Evolutionary conservation across 2,888 invertebrate genomes (phyloP).

Genomic region (Apeira syringaria): DNA sequence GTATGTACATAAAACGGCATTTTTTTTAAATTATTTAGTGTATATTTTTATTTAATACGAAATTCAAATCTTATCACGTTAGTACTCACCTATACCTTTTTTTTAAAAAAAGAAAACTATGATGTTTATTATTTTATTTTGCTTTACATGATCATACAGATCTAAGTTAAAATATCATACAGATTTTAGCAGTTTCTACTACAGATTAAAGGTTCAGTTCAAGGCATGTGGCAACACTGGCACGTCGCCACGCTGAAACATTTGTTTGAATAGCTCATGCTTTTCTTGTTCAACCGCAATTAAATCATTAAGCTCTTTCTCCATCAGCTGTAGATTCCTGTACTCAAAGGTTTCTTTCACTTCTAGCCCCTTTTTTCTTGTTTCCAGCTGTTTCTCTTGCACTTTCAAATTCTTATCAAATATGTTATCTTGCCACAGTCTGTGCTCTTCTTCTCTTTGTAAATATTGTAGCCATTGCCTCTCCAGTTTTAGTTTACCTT

Average conservation of each 20-base stretch:
- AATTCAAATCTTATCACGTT: too few relatives aligned
- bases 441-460: slow-evolving; percentile 46
- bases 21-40: too few relatives aligned
- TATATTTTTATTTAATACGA: too few relatives aligned
- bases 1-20: too few relatives aligned
- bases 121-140: too few relatives aligned
- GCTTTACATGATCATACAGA: too few relatives aligned
- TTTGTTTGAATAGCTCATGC: slow-evolving; percentile 46
- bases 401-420: slow-evolving; percentile 45
- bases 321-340: slow-evolving; percentile 45
- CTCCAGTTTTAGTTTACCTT: slow-evolving; percentile 55
- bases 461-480: slow-evolving; percentile 58
- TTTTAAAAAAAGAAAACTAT: too few relatives aligned
- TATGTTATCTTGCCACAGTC: slow-evolving; percentile 41
- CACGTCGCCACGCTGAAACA: slow-evolving; percentile 26
- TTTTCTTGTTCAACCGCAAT: slow-evolving; percentile 51
- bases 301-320: slow-evolving; percentile 45
- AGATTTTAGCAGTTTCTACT: too few relatives aligned
- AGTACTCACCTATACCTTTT: too few relatives aligned
- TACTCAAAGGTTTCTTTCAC: slow-evolving; percentile 48
- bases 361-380: slow-evolving; percentile 46
- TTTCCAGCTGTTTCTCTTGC: slow-evolving; percentile 47
- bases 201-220: too few relatives aligned
- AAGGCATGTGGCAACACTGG: too few relatives aligned
- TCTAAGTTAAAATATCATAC: too few relatives aligned